phyloP scores from a whole-genome alignment of 2,797 vertebrate species.

The Phrynocephalus forsythii region DNA sequence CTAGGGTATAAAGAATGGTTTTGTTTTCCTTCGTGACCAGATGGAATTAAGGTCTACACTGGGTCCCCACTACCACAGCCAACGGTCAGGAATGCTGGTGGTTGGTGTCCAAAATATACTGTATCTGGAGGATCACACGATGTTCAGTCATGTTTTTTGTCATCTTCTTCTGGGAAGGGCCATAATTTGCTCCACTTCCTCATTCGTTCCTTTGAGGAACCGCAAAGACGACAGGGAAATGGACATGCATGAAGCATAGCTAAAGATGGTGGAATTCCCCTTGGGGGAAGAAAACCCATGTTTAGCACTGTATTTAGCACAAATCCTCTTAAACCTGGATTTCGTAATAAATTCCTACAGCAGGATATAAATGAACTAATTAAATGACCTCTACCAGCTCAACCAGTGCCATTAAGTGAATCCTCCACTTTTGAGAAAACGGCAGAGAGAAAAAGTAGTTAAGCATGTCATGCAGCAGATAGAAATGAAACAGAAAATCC shows the following conservation, averaged over 20 bases:
- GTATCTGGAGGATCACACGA: too few relatives aligned
- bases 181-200: background rate
- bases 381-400: too few relatives aligned
- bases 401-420: too few relatives aligned
- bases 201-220: background rate
- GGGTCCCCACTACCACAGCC: background rate
- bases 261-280: background rate
- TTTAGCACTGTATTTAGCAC: background rate
- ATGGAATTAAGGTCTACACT: too few relatives aligned
- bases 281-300: background rate
- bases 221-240: background rate
- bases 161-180: conserved; percentile 2
- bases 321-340: background rate
- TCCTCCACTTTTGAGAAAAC: too few relatives aligned
- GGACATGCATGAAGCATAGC: background rate
- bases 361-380: background rate
- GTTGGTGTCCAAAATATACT: too few relatives aligned
- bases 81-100: background rate
- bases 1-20: too few relatives aligned
- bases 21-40: background rate
- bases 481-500: too few relatives aligned
- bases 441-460: background rate
- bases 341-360: background rate
- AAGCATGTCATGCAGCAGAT: background rate
- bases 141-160: too few relatives aligned